phyloP scores from a whole-genome alignment of 2,888 invertebrate species.

The Drosophila nr. perissopoda region DNA sequence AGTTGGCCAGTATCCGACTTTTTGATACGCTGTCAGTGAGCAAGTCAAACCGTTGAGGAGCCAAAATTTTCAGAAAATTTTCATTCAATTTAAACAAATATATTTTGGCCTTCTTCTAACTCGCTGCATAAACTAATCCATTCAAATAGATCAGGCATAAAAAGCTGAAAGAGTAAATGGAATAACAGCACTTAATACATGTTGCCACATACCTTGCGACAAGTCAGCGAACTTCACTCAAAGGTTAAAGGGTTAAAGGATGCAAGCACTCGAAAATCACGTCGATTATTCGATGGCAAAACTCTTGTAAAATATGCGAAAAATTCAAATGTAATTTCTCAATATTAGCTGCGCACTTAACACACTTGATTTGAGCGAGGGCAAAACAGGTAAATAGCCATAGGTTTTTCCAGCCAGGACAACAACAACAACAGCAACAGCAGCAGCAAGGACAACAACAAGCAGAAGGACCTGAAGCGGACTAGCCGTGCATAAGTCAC shows the following conservation, averaged over 20 bases:
- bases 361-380: slow-evolving; percentile 75
- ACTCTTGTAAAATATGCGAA: slow-evolving; percentile 41
- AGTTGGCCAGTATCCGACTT: slow-evolving; percentile 14
- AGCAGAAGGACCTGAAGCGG: slow-evolving; percentile 23
- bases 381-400: slow-evolving; percentile 46
- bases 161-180: background rate
- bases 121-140: background rate
- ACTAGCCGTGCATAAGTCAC: slow-evolving; percentile 67
- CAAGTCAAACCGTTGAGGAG: too few species aligned
- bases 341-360: slow-evolving; percentile 74
- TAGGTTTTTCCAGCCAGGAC: slow-evolving; percentile 43
- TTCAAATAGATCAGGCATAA: background rate
- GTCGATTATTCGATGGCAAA: background rate
- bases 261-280: slow-evolving; percentile 6
- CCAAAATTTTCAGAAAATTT: background rate
- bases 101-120: background rate
- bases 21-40: background rate
- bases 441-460: slow-evolving; percentile 19
- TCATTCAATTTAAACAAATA: background rate
- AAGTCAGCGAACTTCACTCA: background rate
- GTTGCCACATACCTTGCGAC: background rate
- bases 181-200: background rate
- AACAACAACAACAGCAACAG: too few species aligned
- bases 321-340: slow-evolving; percentile 69
- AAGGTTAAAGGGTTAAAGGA: slow-evolving; percentile 1